phyloP scores from a whole-genome alignment of 2,113 vertebrate genomes.

The Caretta caretta region DNA sequence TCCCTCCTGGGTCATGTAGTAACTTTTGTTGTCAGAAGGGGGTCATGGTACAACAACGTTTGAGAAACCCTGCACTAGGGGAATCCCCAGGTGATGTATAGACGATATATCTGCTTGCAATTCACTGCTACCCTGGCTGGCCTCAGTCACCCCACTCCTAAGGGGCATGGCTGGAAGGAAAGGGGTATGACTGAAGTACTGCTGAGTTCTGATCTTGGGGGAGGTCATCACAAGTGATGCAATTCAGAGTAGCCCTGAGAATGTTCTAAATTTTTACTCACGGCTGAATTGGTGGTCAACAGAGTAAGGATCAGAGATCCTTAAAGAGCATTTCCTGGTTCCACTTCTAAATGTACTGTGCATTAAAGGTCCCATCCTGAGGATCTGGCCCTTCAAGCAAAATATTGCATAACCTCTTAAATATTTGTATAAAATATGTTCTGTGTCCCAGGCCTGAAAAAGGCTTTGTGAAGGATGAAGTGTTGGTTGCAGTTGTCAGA shows the following conservation, averaged over 20 bases:
- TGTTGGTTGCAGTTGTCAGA: background rate
- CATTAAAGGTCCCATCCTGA: background rate
- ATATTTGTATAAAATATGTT: background rate
- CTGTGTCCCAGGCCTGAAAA: background rate
- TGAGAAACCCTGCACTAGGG: no score
- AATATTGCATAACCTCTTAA: conserved; percentile 21
- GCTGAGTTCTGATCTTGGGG: background rate
- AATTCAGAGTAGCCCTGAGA: background rate
- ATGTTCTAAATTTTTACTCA: background rate
- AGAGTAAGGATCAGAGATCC: background rate
- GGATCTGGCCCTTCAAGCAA: background rate
- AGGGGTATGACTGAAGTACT: background rate
- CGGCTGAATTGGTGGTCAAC: background rate
- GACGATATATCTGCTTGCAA: background rate
- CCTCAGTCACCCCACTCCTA: background rate
- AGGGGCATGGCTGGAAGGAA: background rate
- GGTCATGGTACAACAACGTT: no score
- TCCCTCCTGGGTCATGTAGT: no score
- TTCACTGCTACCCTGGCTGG: background rate
- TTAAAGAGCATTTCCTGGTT: background rate
- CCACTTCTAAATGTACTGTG: background rate
- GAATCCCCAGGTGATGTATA: background rate
- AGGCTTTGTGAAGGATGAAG: background rate
- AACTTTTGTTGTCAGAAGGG: no score
- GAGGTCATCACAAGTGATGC: background rate